Evolutionary conservation across 2,888 invertebrate species (phyloP), one percentile per base, ranked within the genome.

Genomic region (Parnassius mnemosyne): DNA sequence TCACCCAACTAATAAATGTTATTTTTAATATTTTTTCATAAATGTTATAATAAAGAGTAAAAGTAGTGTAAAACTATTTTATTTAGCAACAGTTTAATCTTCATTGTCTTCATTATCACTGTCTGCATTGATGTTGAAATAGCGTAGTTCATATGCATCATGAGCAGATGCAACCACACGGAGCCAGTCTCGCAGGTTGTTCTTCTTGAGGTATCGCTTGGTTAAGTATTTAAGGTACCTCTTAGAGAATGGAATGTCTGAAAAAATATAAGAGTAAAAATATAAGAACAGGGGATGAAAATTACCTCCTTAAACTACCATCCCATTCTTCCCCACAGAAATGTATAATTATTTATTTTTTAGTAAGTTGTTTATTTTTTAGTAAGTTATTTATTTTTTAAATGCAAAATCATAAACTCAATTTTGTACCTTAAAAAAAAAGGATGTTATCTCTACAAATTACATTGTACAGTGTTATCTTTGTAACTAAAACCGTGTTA

Each of bases 181-280:
- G 77, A 99, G 94, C 98, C 99, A 99, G 92, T 99, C 99, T 78
- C 99, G 95, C 68, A 99, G 94, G 84, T 98, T 98, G 93, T 99
- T 98, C 94, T 99, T 99, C 94, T 99, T 99, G 90, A 99, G 94
- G 92, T 99, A 99, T 87, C 99, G 98, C 93, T 99, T 99, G 2
- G 99, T 99, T 89, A 99, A 94, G 92, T 99, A 99, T 92, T 99
- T 99, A 71, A 99, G 94, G 85, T 99, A 99, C 92, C 99, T 93
- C 90, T 95, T 95, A 64, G 95, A 94, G 89, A 95, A 95, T 69
- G 95, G 94, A 81, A 95, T 93, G 85, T 90, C 92, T 92, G 83
- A 3, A 86, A 85, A 53, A 13, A 63, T 60, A 47, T 43, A n/a
- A 34, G 34, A 1, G 34, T 7, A 34, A n/a, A n/a, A n/a, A n/a